These are phyloP conservation scores for Latheticus oryzae DNA, from an alignment of 2,888 invertebrate genomes.

Conservation along the genomic window DNA sequence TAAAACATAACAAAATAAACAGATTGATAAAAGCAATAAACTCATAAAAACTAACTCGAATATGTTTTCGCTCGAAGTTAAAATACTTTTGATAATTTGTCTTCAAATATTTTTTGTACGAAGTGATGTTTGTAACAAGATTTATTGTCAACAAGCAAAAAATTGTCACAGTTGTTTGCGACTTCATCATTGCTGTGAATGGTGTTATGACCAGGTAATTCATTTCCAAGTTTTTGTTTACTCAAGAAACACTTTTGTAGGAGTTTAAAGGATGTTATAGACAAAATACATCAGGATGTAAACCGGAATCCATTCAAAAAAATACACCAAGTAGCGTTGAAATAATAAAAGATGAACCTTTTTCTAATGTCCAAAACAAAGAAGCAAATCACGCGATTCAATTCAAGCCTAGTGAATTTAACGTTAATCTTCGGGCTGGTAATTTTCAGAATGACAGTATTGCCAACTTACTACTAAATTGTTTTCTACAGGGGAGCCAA, in stretches of 20 bases:
- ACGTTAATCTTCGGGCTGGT: not conserved
- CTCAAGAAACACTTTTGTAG: not conserved
- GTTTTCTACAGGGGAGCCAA: slow-evolving; percentile 57
- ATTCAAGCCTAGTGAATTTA: not conserved
- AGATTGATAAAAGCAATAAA: no score
- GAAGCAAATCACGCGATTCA: not conserved
- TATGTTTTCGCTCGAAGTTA: no score
- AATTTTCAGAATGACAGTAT: not conserved
- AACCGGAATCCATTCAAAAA: not conserved
- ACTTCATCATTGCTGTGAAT: not conserved
- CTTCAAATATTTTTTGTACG: no score
- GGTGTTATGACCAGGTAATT: not conserved
- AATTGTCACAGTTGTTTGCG: not conserved
- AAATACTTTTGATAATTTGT: no score
- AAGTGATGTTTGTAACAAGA: no score
- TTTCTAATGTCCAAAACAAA: not conserved
- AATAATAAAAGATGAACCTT: not conserved
- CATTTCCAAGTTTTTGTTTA: not conserved
- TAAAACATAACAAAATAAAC: no score
- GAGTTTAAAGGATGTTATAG: slow-evolving; percentile 1
- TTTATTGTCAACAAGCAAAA: not conserved
- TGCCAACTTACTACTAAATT: not conserved
- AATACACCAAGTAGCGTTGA: not conserved
- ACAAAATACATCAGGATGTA: not conserved
- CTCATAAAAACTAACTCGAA: no score